Percentiles rank a stretch among this genome's conserved stretches.
Conservation (phyloP, 2,113 vertebrate genomes). For the Butorides virescens region DNA sequence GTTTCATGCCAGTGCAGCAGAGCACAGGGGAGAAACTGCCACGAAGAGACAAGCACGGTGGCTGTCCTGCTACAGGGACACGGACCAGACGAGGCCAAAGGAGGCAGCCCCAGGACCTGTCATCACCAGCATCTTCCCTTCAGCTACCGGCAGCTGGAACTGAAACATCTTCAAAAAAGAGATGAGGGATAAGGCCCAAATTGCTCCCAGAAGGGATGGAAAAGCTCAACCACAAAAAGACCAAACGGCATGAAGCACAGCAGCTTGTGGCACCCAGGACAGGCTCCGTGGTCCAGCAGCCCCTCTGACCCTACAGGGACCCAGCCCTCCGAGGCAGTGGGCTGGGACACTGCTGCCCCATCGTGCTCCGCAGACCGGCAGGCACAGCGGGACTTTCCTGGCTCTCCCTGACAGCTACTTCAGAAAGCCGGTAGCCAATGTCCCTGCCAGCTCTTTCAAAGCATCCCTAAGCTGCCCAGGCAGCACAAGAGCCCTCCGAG, state of each 20-base stretch:
- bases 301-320: neutral
- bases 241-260: neutral
- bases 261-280: neutral
- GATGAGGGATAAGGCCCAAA: neutral
- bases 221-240: neutral
- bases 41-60: fast-evolving
- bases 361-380: fast-evolving
- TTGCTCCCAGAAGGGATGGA: neutral
- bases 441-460: neutral
- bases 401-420: neutral
- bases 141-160: neutral
- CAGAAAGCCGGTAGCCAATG: neutral
- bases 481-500: neutral
- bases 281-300: neutral
- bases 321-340: neutral
- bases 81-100: fast-evolving
- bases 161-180: neutral
- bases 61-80: neutral
- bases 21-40: neutral
- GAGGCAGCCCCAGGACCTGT: neutral
- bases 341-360: neutral
- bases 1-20: neutral
- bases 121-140: neutral
- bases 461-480: neutral
- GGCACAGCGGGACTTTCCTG: neutral